phyloP scores from a whole-genome alignment of 1,140 invertebrate genomes.

The Archivesica marissinica region DNA sequence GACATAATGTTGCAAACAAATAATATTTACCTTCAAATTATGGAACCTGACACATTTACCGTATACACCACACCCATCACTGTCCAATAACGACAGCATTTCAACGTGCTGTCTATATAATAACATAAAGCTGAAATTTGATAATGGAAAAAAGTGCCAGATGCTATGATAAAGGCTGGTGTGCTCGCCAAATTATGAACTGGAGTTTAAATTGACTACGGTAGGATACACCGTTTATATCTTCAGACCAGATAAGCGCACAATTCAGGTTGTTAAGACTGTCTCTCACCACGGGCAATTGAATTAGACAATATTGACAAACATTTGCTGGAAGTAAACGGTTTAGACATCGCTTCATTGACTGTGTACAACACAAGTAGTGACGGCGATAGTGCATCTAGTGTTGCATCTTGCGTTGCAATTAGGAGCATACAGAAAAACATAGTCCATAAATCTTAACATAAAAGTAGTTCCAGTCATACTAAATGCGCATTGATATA shows the following conservation, averaged over 20 bases:
- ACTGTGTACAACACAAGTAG: neutral
- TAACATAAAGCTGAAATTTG: too few relatives aligned
- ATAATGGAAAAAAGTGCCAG: too few relatives aligned
- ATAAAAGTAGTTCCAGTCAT: slow-evolving; percentile 12
- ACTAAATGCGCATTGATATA: neutral
- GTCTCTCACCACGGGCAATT: neutral
- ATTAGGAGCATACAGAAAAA: neutral
- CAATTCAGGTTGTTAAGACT: too few relatives aligned
- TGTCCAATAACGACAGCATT: too few relatives aligned
- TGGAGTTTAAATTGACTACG: neutral
- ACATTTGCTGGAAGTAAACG: neutral
- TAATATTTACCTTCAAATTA: too few relatives aligned
- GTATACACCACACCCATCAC: too few relatives aligned
- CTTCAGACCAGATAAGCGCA: neutral
- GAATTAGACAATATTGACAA: neutral
- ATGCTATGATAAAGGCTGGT: neutral
- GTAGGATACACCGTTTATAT: neutral
- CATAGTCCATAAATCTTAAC: neutral
- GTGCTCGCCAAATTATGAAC: neutral
- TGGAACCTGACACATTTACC: too few relatives aligned
- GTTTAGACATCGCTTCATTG: neutral
- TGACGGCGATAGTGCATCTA: neutral
- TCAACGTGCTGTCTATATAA: too few relatives aligned
- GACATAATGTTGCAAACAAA: too few relatives aligned
- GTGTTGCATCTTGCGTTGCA: slow-evolving; percentile 4